Base-by-base conservation (phyloP, 2,797 vertebrate genomes). In the Austrolebias charrua region DNA sequence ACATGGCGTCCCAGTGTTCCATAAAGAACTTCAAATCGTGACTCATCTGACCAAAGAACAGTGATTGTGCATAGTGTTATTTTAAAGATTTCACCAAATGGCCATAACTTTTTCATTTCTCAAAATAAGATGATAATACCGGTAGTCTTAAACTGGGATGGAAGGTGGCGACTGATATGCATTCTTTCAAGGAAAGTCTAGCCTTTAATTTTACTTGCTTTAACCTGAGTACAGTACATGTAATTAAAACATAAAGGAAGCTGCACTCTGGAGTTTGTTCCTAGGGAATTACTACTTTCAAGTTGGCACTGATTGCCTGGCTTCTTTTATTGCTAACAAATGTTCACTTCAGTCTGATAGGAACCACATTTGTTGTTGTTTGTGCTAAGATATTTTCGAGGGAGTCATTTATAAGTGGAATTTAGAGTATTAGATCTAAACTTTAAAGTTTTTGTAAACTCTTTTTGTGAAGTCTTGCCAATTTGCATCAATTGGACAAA, bases 311-410 rank as follows among this genome's bases (percentile, higher is more conserved):
- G n/a, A 65, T 18, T 57, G 48, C 43, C 20, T 16, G 16, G 42
- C 47, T 24, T 55, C 15, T 49, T 64, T 57, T 2, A 9, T 53
- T 9, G 20, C 19, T 33, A 59, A 55, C 42, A 24, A 55, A 33
- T 46, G 24, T 1, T 28, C 28, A 44, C 51, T 47, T 49, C 20
- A 40, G 49, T 55, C 42, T 40, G 20, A 45, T 61, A 13, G 18
- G n/a, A 50, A 38, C 28, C 64, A 28, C 58, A n/a, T 57, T 67
- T 58, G 50, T 53, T 55, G 35, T 28, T 6, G 28, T 33, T 40
- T 19, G 6, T 15, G 10, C 35, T 48, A 6, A 31, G 47, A 15
- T 16, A 48, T 20, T 48, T 35, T 47, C 47, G 48, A 55, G 60
- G 29, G 19, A 46, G 16, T 45, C 9, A 19, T 52, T 50, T 63